Conservation (phyloP, 2,797 vertebrate genomes). For the Enteromius radiatus region DNA sequence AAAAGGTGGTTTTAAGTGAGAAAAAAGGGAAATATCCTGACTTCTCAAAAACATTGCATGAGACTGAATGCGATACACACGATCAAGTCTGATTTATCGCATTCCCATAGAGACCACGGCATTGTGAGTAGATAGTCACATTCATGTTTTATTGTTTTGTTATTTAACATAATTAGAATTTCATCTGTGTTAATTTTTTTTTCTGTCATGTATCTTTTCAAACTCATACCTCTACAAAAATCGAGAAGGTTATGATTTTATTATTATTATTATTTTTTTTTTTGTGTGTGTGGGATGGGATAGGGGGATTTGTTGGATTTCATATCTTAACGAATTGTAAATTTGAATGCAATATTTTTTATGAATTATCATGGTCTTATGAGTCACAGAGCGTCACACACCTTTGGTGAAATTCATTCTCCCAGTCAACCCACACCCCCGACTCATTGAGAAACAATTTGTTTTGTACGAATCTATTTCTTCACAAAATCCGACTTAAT, state of each 20-base stretch:
- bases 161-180: slow-evolving; percentile 52
- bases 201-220: slow-evolving; percentile 66
- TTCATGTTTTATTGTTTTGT: slow-evolving; percentile 64
- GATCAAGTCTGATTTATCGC: slow-evolving; percentile 67
- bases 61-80: slow-evolving; percentile 63
- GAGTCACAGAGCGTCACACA: slow-evolving; percentile 29
- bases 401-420: slow-evolving; percentile 14
- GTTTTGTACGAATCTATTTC: slow-evolving; percentile 26
- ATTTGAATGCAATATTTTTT: slow-evolving; percentile 38
- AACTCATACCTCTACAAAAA: slow-evolving; percentile 75
- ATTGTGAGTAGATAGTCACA: slow-evolving; percentile 75
- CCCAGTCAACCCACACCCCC: slow-evolving; percentile 10
- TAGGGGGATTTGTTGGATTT: slow-evolving; percentile 28
- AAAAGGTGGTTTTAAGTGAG: slow-evolving; percentile 38
- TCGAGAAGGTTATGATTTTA: slow-evolving; percentile 57
- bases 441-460: slow-evolving; percentile 8
- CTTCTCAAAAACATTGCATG: slow-evolving; percentile 65
- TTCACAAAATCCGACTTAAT: slow-evolving; percentile 27
- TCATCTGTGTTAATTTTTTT: slow-evolving; percentile 41
- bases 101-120: slow-evolving; percentile 75
- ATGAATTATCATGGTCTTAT: slow-evolving; percentile 45
- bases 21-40: slow-evolving; percentile 64
- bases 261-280: no score
- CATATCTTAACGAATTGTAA: slow-evolving; percentile 50
- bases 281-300: neutral